Conservation (phyloP, 2,797 vertebrate species). For the Aldrovandia affinis region DNA sequence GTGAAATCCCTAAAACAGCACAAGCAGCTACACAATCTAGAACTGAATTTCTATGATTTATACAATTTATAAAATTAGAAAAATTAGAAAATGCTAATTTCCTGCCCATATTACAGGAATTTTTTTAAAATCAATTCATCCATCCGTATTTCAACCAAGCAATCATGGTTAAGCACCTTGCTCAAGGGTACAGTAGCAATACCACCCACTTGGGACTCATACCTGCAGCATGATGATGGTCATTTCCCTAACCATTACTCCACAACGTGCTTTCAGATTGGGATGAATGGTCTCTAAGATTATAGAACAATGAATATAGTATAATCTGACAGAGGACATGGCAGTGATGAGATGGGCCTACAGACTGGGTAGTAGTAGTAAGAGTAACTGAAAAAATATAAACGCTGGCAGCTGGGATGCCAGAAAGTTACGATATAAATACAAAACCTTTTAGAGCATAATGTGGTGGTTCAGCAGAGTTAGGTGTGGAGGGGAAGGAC, state of each 20-base stretch:
- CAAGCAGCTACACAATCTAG: background rate
- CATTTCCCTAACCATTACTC: background rate
- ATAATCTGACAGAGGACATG: background rate
- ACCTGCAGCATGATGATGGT: background rate
- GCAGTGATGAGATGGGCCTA: no score
- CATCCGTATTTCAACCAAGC: no score
- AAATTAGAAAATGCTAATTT: background rate
- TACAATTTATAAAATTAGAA: background rate
- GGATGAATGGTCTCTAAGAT: background rate
- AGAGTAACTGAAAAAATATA: no score
- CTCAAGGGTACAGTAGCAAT: background rate
- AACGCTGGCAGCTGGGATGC: no score
- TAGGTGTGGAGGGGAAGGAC: no score
- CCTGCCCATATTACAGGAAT: no score
- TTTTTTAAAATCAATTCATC: no score
- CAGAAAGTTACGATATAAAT: no score
- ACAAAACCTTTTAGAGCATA: no score
- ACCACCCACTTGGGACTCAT: background rate
- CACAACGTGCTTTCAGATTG: background rate
- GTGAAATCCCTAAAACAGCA: background rate
- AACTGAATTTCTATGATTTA: background rate
- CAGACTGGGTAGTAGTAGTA: no score
- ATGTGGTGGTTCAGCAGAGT: no score
- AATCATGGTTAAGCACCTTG: background rate
- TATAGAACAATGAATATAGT: background rate